Evolutionary conservation across 1,140 invertebrate species (phyloP).

Genomic region (Orius insidiosus): DNA sequence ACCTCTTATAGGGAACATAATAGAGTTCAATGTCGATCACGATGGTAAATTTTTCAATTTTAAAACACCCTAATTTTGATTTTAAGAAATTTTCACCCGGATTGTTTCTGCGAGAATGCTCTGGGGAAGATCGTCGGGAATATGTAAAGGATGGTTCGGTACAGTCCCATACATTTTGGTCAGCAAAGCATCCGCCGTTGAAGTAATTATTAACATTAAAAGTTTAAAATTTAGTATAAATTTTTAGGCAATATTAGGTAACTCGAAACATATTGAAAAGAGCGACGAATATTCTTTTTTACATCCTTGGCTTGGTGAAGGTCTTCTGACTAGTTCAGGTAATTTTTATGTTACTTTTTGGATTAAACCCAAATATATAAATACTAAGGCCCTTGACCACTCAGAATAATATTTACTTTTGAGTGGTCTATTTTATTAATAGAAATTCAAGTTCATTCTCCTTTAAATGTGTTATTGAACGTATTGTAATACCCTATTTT

Average conservation of each 20-base stretch:
- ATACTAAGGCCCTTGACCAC: background rate
- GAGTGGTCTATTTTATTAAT: constrained; percentile 1
- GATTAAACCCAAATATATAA: background rate
- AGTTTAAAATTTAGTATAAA: background rate
- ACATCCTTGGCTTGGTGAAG: constrained; percentile 60
- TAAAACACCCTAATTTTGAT: background rate
- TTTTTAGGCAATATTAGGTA: constrained; percentile 45
- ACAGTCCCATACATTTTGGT: constrained; percentile 29
- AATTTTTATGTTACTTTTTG: constrained; percentile 1
- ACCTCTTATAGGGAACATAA: constrained; percentile 37
- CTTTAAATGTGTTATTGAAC: no score
- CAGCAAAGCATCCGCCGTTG: constrained; percentile 26
- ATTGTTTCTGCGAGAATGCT: constrained; percentile 29
- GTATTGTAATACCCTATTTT: no score
- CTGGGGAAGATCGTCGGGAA: constrained; percentile 30
- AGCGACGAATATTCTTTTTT: constrained; percentile 51
- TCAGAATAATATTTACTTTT: background rate
- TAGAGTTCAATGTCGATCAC: constrained; percentile 32
- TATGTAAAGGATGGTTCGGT: constrained; percentile 30
- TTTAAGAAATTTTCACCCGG: constrained; percentile 30
- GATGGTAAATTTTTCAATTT: constrained; percentile 24
- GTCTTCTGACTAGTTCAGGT: constrained; percentile 46
- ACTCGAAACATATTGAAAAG: constrained; percentile 53
- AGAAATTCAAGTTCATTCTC: background rate
- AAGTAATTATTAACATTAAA: constrained; percentile 15